Percentiles rank a stretch among this genome's conserved stretches.
phyloP scores from a whole-genome alignment of 53 echinoderm and acorn worm species.

The Patiria pectinifera region DNA sequence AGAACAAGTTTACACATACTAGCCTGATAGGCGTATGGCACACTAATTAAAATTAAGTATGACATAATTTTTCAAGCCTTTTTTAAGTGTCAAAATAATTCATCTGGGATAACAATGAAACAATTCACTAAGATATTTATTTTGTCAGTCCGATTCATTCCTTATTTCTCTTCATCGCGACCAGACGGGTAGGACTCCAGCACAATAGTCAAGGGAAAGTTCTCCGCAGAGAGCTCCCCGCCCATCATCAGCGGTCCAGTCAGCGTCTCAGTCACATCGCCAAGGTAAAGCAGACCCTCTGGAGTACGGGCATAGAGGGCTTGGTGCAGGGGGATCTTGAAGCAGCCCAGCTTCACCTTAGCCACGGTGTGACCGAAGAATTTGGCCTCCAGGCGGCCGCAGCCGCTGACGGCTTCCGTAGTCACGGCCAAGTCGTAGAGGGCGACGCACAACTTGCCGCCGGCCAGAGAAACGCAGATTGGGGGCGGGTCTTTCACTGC shows the following conservation, averaged over 20 bases:
- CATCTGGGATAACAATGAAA: neutral
- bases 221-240: neutral
- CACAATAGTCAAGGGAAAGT: neutral
- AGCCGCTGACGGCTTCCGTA: neutral
- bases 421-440: slow-evolving; percentile 1
- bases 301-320: neutral
- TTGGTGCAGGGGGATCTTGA: slow-evolving; percentile 1
- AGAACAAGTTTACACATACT: too few species aligned
- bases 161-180: neutral
- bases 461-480: slow-evolving; percentile 1
- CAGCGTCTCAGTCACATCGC: neutral
- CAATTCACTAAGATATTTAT: neutral
- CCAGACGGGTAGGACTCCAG: slow-evolving; percentile 2
- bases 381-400: slow-evolving; percentile 20
- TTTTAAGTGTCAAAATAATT: too few species aligned
- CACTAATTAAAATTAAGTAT: too few species aligned
- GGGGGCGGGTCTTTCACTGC: slow-evolving; percentile 17
- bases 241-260: neutral
- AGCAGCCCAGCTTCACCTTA: slow-evolving; percentile 7
- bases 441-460: neutral
- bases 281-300: slow-evolving; percentile 5
- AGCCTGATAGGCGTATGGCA: too few species aligned
- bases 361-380: neutral
- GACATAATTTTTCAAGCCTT: too few species aligned
- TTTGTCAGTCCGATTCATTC: neutral